phyloP scores from a whole-genome alignment of 2,888 invertebrate species.

The Pyrrhia umbra region DNA sequence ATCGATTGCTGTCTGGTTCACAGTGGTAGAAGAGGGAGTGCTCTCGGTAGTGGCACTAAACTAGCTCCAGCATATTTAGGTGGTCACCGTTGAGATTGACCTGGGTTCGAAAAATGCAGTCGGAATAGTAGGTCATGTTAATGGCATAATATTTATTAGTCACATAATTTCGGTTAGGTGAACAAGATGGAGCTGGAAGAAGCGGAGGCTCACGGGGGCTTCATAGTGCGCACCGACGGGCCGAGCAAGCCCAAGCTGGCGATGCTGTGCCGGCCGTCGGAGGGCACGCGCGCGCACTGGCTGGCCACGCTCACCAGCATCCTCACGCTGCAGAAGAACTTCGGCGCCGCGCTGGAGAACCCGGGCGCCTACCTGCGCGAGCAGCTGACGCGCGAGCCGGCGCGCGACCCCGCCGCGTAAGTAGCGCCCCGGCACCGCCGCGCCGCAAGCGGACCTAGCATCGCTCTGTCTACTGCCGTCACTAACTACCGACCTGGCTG shows the following conservation, averaged over 20 bases:
- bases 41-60: too few relatives aligned
- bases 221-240: conserved; percentile 93
- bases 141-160: conserved; percentile 12
- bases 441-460: too few relatives aligned
- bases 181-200: conserved; percentile 98
- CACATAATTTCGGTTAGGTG: conserved; percentile 91
- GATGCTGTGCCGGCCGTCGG: conserved; percentile 94
- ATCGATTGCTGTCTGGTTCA: too few relatives aligned
- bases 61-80: too few relatives aligned
- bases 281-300: conserved; percentile 95
- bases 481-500: too few relatives aligned
- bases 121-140: too few relatives aligned
- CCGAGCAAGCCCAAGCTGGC: conserved; percentile 93
- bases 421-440: conserved; percentile 64
- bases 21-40: too few relatives aligned
- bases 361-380: conserved; percentile 92
- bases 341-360: conserved; percentile 98
- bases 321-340: conserved; percentile 97
- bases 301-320: conserved; percentile 95
- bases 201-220: conserved; percentile 76
- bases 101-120: too few relatives aligned
- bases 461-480: conserved; percentile 24
- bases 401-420: conserved; percentile 81
- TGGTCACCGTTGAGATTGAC: too few relatives aligned
- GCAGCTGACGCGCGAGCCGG: conserved; percentile 76